Evolutionary conservation across 2,888 invertebrate species (phyloP), one percentile per base, ranked within the genome.

Genomic region (Dasypolia templi): DNA sequence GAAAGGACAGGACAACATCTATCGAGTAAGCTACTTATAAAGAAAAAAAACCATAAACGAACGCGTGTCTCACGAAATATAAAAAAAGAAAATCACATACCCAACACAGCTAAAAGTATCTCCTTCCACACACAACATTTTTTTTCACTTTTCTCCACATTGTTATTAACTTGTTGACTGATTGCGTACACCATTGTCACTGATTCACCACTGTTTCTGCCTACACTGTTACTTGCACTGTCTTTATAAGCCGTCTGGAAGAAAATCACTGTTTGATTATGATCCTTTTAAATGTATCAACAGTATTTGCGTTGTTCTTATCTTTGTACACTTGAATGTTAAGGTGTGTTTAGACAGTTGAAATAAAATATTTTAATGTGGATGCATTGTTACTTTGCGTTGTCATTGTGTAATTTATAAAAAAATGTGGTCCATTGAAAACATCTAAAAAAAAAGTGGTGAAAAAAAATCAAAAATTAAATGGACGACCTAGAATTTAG

Each of bases 101-200:
- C 91, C 56, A 93, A 78, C 53, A 93, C 85, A 3, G 91, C 89
- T 49, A 93, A 78, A 0, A 89, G 22, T 0, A 90, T 74, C 55
- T 91, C 91, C 42, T 90, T 92, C 88, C 91, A 91, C 26, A 87
- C 72, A 74, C 83, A 86, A 70, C 79, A 85, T 61, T 85, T 88
- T 17, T 79, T 71, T 5, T 69, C 83, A 56, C 71, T 77, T 46
- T 77, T 83, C 4, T 26, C 81, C 79, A 70, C 77, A 62, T 62
- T 61, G 39, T 67, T 64, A 49, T 65, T 62, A 76, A 59, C 74
- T 77, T 75, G 80, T 19, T 62, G 61, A 35, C 66, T 84, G 58
- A 93, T 88, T 3, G 90, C 88, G 69, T 90, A 93, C 75, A 92
- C 91, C 93, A 93, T 93, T 85, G 77, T 87, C 69, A 78, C 75